Conservation (phyloP, 2,888 invertebrate species). For the Dichetophora obliterata region DNA sequence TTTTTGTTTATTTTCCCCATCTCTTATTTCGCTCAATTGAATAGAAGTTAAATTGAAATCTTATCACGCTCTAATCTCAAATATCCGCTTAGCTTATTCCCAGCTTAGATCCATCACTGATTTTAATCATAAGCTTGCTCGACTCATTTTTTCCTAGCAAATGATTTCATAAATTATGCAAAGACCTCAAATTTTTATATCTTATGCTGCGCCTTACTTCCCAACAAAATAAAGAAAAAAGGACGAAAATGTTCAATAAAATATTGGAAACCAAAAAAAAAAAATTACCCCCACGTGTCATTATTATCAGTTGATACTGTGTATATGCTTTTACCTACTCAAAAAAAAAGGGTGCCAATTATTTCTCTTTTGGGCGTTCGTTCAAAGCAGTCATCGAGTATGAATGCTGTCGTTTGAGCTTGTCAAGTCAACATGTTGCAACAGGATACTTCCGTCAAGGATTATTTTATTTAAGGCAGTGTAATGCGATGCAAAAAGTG, state of each 20-base stretch:
- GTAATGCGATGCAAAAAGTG: constrained; percentile 31
- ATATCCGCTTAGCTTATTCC: constrained; percentile 16
- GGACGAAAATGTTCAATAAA: background rate
- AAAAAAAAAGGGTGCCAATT: constrained; percentile 51
- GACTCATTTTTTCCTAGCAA: background rate
- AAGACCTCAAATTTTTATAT: background rate
- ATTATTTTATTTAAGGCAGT: constrained; percentile 27
- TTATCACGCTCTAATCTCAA: background rate
- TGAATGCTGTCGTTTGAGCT: constrained; percentile 34
- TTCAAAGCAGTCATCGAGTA: background rate
- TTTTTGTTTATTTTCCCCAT: too few species aligned
- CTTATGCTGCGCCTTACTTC: background rate
- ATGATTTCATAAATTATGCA: constrained; percentile 8
- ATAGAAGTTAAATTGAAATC: background rate
- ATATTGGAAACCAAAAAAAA: background rate
- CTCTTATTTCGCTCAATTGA: too few species aligned
- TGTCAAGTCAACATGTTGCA: constrained; percentile 67
- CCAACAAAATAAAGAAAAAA: background rate
- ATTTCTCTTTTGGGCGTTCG: constrained; percentile 26
- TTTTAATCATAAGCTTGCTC: constrained; percentile 10
- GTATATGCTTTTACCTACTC: background rate
- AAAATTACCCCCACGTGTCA: background rate
- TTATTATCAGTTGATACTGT: background rate
- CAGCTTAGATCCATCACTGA: background rate
- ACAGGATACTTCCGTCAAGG: constrained; percentile 25